Conservation (phyloP, 1,140 invertebrate genomes). For the Panagrolaimus sp. region DNA sequence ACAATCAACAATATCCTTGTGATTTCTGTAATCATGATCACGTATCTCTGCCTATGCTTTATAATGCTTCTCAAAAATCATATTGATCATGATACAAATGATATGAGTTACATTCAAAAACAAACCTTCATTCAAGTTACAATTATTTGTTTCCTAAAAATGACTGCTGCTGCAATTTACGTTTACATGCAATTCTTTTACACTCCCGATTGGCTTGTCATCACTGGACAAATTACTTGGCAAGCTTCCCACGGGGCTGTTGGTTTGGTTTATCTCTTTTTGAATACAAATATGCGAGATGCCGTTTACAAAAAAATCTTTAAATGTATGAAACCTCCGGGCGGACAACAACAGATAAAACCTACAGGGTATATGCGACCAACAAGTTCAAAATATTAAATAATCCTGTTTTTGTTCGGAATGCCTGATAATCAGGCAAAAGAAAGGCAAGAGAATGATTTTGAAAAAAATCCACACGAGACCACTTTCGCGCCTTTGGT, state of each 20-base stretch:
- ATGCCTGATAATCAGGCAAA: no score
- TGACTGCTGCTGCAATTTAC: constrained; percentile 25
- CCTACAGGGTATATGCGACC: no score
- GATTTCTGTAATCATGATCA: constrained; percentile 20
- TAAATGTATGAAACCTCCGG: no score
- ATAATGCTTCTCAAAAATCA: constrained; percentile 24
- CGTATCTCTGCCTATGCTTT: constrained; percentile 22
- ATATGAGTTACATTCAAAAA: constrained; percentile 21
- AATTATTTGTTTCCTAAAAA: constrained; percentile 28
- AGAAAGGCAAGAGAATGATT: no score
- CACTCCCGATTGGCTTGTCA: constrained; percentile 16
- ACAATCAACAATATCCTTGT: constrained; percentile 14
- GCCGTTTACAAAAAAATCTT: background rate
- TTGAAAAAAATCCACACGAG: no score
- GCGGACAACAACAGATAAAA: no score
- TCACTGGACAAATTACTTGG: constrained; percentile 25
- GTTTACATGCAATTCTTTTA: constrained; percentile 32
- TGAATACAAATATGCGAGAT: constrained; percentile 1
- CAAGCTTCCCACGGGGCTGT: constrained; percentile 15
- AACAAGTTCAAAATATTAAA: no score
- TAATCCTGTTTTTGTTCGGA: no score
- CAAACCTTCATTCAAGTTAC: constrained; percentile 31
- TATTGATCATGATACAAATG: background rate
- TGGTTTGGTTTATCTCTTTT: background rate
- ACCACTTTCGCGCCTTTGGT: no score